Percentiles rank a stretch among this genome's conserved stretches.
These are phyloP conservation scores for Lasius platythorax DNA, from an alignment of 2,888 invertebrate genomes.

Conservation along the genomic window DNA sequence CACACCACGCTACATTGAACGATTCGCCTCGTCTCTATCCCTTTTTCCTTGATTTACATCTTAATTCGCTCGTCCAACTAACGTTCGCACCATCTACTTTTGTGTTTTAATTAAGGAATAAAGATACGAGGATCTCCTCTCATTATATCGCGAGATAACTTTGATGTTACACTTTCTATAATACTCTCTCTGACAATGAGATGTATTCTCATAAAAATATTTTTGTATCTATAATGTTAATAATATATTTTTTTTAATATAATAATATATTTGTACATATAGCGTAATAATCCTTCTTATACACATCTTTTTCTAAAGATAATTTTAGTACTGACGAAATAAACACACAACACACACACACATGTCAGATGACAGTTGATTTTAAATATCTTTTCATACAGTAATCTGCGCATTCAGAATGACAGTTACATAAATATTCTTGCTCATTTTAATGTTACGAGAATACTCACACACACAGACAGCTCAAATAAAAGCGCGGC, in stretches of 20 bases:
- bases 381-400: neutral
- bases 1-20: slow-evolving; percentile 60
- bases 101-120: neutral
- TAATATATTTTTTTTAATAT: neutral
- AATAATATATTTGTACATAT: neutral
- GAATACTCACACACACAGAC: neutral
- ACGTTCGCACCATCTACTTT: neutral
- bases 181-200: neutral
- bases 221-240: neutral
- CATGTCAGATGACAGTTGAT: neutral
- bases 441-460: slow-evolving; percentile 1
- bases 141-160: neutral
- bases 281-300: neutral
- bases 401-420: neutral
- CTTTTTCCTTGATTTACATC: slow-evolving; percentile 49
- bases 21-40: slow-evolving; percentile 16
- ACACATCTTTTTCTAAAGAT: neutral
- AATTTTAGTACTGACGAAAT: neutral
- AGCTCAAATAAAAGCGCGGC: neutral
- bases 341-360: neutral
- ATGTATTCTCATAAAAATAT: neutral
- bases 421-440: slow-evolving; percentile 4
- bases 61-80: slow-evolving; percentile 11
- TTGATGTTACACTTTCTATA: neutral
- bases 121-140: neutral